Conservation (phyloP, 2,113 vertebrate species). For the Stomatorhinus ivindoensis region DNA sequence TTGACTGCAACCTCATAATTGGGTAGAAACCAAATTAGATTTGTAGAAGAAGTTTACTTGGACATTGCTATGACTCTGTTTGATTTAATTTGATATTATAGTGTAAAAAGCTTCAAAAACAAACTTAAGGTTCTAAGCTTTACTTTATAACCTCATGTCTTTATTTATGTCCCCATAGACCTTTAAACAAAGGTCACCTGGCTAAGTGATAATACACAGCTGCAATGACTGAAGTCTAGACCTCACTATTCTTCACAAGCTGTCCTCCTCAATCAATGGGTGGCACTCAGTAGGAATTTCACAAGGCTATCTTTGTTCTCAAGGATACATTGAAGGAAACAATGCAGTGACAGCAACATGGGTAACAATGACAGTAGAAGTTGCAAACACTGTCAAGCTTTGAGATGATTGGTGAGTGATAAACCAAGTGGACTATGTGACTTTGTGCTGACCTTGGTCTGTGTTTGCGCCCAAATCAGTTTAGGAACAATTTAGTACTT, state of each 20-base stretch:
- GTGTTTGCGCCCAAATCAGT: not conserved
- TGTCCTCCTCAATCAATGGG: slow-evolving; percentile 43
- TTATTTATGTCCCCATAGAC: slow-evolving; percentile 34
- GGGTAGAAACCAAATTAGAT: not conserved
- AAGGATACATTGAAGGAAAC: slow-evolving; percentile 40
- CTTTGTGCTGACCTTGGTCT: not conserved
- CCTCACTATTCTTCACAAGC: slow-evolving; percentile 22
- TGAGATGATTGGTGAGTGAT: slow-evolving; percentile 27
- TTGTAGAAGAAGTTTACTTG: not conserved
- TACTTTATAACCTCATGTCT: slow-evolving; percentile 15
- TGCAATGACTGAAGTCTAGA: slow-evolving; percentile 23
- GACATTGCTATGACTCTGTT: not conserved
- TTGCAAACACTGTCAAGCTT: slow-evolving; percentile 20
- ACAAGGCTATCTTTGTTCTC: slow-evolving; percentile 61
- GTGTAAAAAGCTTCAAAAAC: not conserved
- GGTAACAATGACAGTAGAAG: slow-evolving; percentile 5
- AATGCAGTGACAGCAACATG: slow-evolving; percentile 44
- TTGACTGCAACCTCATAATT: not conserved
- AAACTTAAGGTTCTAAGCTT: not conserved
- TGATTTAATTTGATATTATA: not conserved
- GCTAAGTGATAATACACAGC: slow-evolving; percentile 30
- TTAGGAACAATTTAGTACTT: not conserved
- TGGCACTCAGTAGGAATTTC: slow-evolving; percentile 49
- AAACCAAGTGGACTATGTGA: slow-evolving; percentile 20
- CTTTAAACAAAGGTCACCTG: slow-evolving; percentile 27